A percentile compares a stretch with the other conserved stretches of the same genome.
Evolutionary conservation across 1,140 invertebrate species (phyloP).

Genomic region (Lepidurus packardi): DNA sequence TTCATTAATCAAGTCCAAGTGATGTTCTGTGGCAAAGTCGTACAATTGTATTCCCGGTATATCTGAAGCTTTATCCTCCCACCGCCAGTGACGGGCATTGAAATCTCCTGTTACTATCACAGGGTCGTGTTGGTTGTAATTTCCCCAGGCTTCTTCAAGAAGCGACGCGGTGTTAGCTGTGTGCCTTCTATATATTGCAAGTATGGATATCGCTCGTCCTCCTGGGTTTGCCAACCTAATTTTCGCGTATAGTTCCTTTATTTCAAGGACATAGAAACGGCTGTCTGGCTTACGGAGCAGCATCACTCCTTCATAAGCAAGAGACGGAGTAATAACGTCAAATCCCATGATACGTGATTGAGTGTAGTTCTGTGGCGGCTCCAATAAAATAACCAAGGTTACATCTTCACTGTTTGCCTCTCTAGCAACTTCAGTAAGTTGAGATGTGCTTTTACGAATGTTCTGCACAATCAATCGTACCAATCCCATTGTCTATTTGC

Average conservation of each 20-base stretch:
- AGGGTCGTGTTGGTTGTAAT: background rate
- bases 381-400: background rate
- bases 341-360: background rate
- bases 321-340: background rate
- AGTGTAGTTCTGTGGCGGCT: background rate
- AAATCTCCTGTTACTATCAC: conserved; percentile 23
- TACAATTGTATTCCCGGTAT: background rate
- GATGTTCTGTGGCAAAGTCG: conserved; percentile 25
- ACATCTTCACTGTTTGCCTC: background rate
- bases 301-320: conserved; percentile 9
- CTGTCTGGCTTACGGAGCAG: background rate
- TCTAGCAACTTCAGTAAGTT: background rate
- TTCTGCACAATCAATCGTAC: background rate
- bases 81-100: background rate
- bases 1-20: background rate
- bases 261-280: background rate
- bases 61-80: background rate
- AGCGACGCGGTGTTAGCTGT: background rate
- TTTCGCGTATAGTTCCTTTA: conserved; percentile 6
- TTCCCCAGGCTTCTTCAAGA: background rate
- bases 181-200: background rate
- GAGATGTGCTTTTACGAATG: conserved; percentile 3
- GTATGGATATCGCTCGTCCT: background rate
- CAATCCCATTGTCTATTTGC: background rate
- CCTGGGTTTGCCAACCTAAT: background rate